Percentiles rank a stretch among this genome's conserved stretches.
Conservation (phyloP, 2,888 invertebrate species). For the Notodonta ziczac region DNA sequence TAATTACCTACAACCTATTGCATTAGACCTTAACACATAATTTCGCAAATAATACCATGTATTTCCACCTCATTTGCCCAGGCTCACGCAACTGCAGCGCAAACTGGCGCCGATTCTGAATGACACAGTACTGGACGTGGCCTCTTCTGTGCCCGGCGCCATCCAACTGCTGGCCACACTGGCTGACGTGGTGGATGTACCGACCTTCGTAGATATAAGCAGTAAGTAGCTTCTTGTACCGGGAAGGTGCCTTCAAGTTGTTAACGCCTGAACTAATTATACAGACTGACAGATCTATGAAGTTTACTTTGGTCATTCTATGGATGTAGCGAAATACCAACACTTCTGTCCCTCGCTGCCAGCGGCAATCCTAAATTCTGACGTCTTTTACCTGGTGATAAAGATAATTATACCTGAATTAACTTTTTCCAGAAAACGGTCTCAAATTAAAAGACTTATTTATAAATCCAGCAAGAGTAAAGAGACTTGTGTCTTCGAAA, state of each 20-base stretch:
- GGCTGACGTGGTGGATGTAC: slow-evolving; percentile 80
- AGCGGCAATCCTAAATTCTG: no score
- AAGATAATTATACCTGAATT: no score
- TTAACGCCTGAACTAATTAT: no score
- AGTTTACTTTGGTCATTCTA: no score
- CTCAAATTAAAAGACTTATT: slow-evolving; percentile 79
- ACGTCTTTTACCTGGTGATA: no score
- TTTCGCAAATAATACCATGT: no score
- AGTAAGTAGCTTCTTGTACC: slow-evolving; percentile 63
- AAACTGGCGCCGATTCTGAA: slow-evolving; percentile 79
- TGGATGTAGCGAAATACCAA: no score
- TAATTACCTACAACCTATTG: no score
- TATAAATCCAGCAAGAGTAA: slow-evolving; percentile 69
- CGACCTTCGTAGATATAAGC: slow-evolving; percentile 76
- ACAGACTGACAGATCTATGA: not conserved
- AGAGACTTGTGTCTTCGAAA: slow-evolving; percentile 60
- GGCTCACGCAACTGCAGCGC: slow-evolving; percentile 67
- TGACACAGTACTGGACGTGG: slow-evolving; percentile 73
- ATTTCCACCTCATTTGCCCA: slow-evolving; percentile 24
- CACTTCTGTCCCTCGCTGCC: no score
- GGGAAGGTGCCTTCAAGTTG: no score
- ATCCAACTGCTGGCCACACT: slow-evolving; percentile 80
- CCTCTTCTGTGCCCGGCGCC: slow-evolving; percentile 76
- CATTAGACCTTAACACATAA: no score
- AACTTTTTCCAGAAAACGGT: slow-evolving; percentile 74